These are phyloP conservation scores for Notolepis coatsorum DNA, from an alignment of 2,797 vertebrate species.

Conservation along the genomic window DNA sequence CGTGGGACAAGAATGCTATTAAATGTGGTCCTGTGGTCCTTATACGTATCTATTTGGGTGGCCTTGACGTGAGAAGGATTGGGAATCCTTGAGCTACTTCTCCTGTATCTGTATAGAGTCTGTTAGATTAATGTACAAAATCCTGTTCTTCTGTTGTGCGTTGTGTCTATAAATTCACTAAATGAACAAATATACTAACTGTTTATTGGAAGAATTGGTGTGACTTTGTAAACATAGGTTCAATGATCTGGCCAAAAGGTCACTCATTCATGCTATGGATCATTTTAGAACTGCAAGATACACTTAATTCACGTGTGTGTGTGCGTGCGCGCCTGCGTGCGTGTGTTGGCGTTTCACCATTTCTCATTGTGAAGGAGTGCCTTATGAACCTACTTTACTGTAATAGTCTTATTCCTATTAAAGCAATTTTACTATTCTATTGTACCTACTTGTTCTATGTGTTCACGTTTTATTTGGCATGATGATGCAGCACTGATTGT, in stretches of 20 bases:
- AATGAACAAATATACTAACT: not conserved
- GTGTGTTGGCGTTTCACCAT: not conserved
- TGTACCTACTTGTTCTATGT: slow-evolving; percentile 66
- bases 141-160: too few relatives aligned
- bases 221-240: not conserved
- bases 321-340: not conserved
- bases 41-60: too few relatives aligned
- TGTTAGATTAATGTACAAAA: not conserved
- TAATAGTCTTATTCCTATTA: slow-evolving; percentile 20
- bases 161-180: too few relatives aligned
- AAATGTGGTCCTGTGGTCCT: too few relatives aligned
- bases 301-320: not conserved
- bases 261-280: not conserved
- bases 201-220: not conserved
- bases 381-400: slow-evolving; percentile 11
- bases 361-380: slow-evolving; percentile 28
- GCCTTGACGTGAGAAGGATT: too few relatives aligned
- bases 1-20: too few relatives aligned
- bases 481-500: slow-evolving; percentile 42
- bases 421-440: slow-evolving; percentile 55
- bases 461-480: slow-evolving; percentile 53
- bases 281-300: not conserved
- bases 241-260: not conserved
- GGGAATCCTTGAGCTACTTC: too few relatives aligned
- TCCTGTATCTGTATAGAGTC: too few relatives aligned